Evolutionary conservation across 2,888 invertebrate genomes (phyloP).

Genomic region (Celastrina argiolus): DNA sequence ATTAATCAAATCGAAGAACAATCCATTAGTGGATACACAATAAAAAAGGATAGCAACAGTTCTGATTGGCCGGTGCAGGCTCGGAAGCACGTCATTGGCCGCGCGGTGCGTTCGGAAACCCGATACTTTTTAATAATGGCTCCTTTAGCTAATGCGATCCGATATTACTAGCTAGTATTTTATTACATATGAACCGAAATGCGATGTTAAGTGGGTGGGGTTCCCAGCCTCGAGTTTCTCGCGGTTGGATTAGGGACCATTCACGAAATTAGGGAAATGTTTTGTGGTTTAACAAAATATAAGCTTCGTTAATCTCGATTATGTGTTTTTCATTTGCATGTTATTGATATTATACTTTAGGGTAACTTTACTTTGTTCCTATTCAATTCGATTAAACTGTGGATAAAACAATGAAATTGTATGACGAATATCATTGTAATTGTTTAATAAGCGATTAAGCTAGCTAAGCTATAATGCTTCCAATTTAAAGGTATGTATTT

Average conservation of each 20-base stretch:
- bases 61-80: slow-evolving; percentile 58
- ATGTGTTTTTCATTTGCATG: too few relatives aligned
- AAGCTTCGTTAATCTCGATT: neutral
- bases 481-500: too few relatives aligned
- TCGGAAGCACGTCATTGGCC: slow-evolving; percentile 61
- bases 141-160: slow-evolving; percentile 75
- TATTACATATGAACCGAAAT: slow-evolving; percentile 67
- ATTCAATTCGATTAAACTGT: too few relatives aligned
- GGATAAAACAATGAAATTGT: too few relatives aligned
- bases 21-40: slow-evolving; percentile 71
- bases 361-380: too few relatives aligned
- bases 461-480: too few relatives aligned
- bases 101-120: slow-evolving; percentile 66
- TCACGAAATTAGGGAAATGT: slow-evolving; percentile 9
- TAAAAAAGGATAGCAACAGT: slow-evolving; percentile 56
- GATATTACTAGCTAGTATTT: slow-evolving; percentile 70
- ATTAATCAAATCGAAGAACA: slow-evolving; percentile 75
- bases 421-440: too few relatives aligned
- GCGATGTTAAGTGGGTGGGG: slow-evolving; percentile 63
- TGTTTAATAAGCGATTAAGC: too few relatives aligned
- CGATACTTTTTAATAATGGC: slow-evolving; percentile 78
- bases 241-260: slow-evolving; percentile 50
- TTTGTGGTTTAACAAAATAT: neutral
- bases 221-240: slow-evolving; percentile 53
- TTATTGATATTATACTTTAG: too few relatives aligned